Percentiles rank a stretch among this genome's conserved stretches.
Conservation (phyloP, 2,888 invertebrate species). For the Acheta domesticus region DNA sequence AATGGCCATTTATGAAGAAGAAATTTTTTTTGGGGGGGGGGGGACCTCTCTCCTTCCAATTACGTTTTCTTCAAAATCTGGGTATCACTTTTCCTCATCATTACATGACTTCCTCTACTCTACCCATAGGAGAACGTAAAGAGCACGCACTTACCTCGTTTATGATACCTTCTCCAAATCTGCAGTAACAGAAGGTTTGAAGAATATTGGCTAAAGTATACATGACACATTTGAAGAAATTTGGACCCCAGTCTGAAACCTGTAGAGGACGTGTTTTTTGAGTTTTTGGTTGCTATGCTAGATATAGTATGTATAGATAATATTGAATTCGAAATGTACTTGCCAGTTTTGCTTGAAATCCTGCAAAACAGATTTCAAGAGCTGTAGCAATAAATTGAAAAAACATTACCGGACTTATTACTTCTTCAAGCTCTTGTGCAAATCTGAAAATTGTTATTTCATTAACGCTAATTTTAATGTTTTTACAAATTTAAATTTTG, state of each 20-base stretch:
- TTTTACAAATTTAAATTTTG: not conserved
- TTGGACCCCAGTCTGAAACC: not conserved
- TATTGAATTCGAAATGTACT: not conserved
- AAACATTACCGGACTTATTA: not conserved
- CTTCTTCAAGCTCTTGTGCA: not conserved
- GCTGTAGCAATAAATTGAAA: not conserved
- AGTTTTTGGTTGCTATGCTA: no score
- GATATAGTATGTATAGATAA: no score
- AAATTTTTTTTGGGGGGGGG: no score
- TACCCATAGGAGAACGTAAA: not conserved
- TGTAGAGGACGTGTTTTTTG: no score
- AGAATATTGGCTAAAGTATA: not conserved
- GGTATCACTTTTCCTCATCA: no score
- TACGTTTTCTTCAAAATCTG: no score
- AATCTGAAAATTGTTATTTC: not conserved
- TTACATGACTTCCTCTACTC: no score
- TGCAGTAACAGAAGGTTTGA: slow-evolving; percentile 2
- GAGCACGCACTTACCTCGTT: not conserved
- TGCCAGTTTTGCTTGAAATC: not conserved
- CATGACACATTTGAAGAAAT: not conserved
- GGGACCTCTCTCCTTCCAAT: no score
- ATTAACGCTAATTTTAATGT: not conserved
- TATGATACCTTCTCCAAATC: not conserved
- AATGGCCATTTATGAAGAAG: no score
- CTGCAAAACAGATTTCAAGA: not conserved